Evolutionary conservation across 2,888 invertebrate genomes (phyloP), one percentile per base, ranked within the genome.

Genomic region (Nomada flava): DNA sequence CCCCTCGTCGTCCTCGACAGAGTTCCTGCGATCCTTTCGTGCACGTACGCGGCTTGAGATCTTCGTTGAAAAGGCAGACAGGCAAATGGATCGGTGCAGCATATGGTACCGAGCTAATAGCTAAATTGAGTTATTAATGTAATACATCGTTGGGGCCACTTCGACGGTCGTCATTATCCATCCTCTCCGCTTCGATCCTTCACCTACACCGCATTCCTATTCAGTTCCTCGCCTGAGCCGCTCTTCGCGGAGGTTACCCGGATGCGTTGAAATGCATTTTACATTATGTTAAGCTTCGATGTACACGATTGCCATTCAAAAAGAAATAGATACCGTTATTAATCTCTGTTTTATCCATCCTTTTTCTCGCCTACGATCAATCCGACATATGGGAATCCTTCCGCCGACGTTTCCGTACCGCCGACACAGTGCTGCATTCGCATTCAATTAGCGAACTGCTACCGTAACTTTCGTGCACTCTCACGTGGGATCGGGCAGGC

Each of bases 261-360:
- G 65, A 82, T 83, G 64, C 82, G 76, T 83, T 57, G n/a, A 67
- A 68, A 82, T 77, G 69, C 77, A 82, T 65, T 64, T 67, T 63
- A 55, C 73, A 75, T 82, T 71, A 82, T 76, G 55, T 69, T 76
- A 69, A 64, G 36, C 71, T 76, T 59, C 76, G 62, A 59, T 55
- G 59, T 76, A 71, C 67, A 67, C 44, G 71, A 82, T 82, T 82
- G 68, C 76, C 57, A 76, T 76, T 82, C 68, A 36, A 64, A 82
- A 82, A 71, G 47, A 70, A 59, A 74, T 50, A 53, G 26, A 64
- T 70, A 75, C 75, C 81, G 81, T 75, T 81, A 80, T 80, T 75
- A 75, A 81, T 81, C 69, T 80, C 84, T 79, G 69, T 69, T 36
- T 72, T 64, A 71, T 18, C 75, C 70, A 57, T 65, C 75, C 79